These are phyloP conservation scores for Oxyscelio sp. DNA, from an alignment of 2,888 invertebrate genomes.

Conservation along the genomic window DNA sequence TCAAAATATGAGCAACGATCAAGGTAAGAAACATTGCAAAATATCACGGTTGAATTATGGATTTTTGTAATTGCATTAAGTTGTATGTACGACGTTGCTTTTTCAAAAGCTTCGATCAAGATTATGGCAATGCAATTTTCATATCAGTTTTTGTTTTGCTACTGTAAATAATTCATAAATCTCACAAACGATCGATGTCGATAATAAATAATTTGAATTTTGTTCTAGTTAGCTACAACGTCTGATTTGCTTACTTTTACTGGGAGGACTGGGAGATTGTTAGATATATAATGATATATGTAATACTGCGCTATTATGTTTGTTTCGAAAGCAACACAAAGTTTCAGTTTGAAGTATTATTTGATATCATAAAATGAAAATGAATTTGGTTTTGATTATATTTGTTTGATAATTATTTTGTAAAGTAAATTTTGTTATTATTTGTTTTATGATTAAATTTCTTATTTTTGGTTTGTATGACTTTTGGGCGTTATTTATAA, in stretches of 20 bases:
- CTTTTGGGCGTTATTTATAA: not conserved
- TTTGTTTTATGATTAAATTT: not conserved
- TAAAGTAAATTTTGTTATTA: not conserved
- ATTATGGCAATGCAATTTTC: not conserved
- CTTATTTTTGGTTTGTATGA: not conserved
- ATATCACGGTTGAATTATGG: not conserved
- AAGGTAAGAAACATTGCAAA: slow-evolving; percentile 88
- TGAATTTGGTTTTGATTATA: not conserved
- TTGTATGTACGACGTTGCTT: not conserved
- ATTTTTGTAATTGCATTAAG: not conserved
- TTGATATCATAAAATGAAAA: not conserved
- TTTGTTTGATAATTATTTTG: not conserved
- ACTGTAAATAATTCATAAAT: slow-evolving; percentile 11
- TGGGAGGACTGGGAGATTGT: slow-evolving; percentile 40
- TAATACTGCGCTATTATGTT: slow-evolving; percentile 23
- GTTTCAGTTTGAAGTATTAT: not conserved
- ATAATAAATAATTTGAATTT: slow-evolving; percentile 56
- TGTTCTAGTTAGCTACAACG: slow-evolving; percentile 66
- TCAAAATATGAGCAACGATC: slow-evolving; percentile 94
- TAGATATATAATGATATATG: slow-evolving; percentile 48
- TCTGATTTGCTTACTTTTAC: slow-evolving; percentile 48
- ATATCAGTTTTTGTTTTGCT: slow-evolving; percentile 34
- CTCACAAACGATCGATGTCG: slow-evolving; percentile 16
- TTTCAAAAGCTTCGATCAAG: not conserved
- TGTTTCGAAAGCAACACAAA: slow-evolving; percentile 7